Conservation (phyloP, 2,888 invertebrate genomes). For the Metopia argyrocephala region DNA sequence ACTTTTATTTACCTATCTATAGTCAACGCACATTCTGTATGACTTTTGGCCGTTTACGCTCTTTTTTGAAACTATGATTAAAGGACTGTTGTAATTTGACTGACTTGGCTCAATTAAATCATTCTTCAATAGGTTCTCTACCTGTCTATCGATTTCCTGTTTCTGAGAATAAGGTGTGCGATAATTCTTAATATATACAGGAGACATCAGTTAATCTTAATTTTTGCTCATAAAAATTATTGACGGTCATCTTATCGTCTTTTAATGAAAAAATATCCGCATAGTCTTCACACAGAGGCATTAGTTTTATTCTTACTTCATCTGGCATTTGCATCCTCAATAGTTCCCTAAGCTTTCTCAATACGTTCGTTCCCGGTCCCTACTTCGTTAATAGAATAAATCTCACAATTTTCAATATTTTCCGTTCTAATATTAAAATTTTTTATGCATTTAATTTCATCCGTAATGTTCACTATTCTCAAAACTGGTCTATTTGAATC, state of each 20-base stretch:
- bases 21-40: slow-evolving; percentile 19
- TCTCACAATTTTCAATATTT: not conserved
- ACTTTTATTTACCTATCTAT: slow-evolving; percentile 3
- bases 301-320: not conserved
- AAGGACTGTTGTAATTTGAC: not conserved
- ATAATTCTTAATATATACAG: slow-evolving; percentile 15
- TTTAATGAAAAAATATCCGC: slow-evolving; percentile 31
- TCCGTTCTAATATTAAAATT: not conserved
- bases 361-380: not conserved
- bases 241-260: slow-evolving; percentile 27
- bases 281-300: slow-evolving; percentile 32
- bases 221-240: slow-evolving; percentile 32
- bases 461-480: not conserved
- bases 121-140: slow-evolving; percentile 25
- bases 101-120: slow-evolving; percentile 6
- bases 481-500: not conserved
- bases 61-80: not conserved
- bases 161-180: slow-evolving; percentile 2
- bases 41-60: not conserved
- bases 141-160: slow-evolving; percentile 11
- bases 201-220: not conserved
- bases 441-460: not conserved
- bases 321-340: not conserved
- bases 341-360: not conserved
- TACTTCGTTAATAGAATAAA: slow-evolving; percentile 2